Percentiles rank a stretch among this genome's conserved stretches.
phyloP scores from a whole-genome alignment of 2,888 invertebrate genomes.

The Frankliniella fusca region DNA sequence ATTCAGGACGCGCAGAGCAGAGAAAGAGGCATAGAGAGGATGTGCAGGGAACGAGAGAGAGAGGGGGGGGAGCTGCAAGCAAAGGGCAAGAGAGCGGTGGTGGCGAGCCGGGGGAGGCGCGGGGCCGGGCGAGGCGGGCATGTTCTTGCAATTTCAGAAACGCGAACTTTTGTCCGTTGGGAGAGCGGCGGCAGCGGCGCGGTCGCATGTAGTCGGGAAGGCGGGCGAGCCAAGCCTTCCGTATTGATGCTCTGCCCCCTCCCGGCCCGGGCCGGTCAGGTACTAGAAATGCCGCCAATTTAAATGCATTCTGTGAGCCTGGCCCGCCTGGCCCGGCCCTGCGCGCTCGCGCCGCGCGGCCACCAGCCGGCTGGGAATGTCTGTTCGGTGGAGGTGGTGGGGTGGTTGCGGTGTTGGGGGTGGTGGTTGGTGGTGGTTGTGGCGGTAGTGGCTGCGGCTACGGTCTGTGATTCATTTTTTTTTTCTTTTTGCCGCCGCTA shows the following conservation, averaged over 20 bases:
- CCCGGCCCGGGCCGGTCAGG: no score
- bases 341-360: not conserved
- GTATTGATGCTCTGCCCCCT: no score
- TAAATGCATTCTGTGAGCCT: slow-evolving; percentile 17
- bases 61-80: not conserved
- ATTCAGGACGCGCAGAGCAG: no score
- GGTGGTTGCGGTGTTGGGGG: not conserved
- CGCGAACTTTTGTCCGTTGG: not conserved
- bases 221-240: no score
- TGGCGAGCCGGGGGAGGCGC: no score
- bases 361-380: no score
- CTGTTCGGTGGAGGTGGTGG: not conserved
- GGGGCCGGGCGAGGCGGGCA: no score
- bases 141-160: no score
- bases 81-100: no score
- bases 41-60: not conserved
- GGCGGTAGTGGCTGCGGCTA: not conserved
- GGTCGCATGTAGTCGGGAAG: not conserved
- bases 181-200: not conserved
- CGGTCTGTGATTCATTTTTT: not conserved
- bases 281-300: not conserved
- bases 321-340: not conserved
- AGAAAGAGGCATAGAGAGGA: not conserved
- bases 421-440: not conserved
- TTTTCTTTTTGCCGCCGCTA: no score